A percentile compares a stretch with the other conserved stretches of the same genome.
These are phyloP conservation scores for Brenthis ino DNA, from an alignment of 2,888 invertebrate genomes.

Conservation along the genomic window DNA sequence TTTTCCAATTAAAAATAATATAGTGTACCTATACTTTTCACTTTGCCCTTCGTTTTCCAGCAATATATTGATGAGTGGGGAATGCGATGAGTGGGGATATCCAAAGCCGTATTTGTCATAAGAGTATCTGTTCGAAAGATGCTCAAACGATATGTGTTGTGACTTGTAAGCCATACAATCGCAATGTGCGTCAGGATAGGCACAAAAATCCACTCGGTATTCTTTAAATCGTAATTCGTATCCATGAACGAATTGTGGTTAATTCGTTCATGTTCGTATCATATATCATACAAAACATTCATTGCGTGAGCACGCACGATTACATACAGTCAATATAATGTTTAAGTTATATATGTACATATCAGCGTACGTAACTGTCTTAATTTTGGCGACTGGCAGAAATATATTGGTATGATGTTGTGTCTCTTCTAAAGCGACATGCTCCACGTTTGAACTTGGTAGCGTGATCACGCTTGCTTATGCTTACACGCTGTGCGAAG, in stretches of 20 bases:
- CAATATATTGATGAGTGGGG: too few relatives aligned
- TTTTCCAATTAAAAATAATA: too few relatives aligned
- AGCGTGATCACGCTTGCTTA: background rate
- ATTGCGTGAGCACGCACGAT: slow-evolving; percentile 15
- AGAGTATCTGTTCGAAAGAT: too few relatives aligned
- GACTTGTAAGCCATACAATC: too few relatives aligned
- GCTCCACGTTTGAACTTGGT: background rate
- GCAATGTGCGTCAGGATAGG: background rate
- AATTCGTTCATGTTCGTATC: too few relatives aligned
- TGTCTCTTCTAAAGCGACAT: background rate
- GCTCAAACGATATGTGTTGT: too few relatives aligned
- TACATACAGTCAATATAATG: slow-evolving; percentile 10
- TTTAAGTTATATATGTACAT: slow-evolving; percentile 3
- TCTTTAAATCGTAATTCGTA: slow-evolving; percentile 6
- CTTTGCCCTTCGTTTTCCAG: too few relatives aligned
- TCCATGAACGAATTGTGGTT: too few relatives aligned
- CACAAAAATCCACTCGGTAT: background rate
- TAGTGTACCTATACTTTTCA: too few relatives aligned
- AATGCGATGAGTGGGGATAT: too few relatives aligned
- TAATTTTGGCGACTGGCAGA: background rate
- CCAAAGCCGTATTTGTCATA: too few relatives aligned
- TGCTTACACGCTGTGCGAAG: background rate
- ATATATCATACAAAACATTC: background rate
- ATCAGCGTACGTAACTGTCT: slow-evolving; percentile 4
- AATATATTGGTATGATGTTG: background rate